These are phyloP conservation scores for Colossoma macropomum DNA, from an alignment of 2,113 vertebrate species.

Conservation along the genomic window DNA sequence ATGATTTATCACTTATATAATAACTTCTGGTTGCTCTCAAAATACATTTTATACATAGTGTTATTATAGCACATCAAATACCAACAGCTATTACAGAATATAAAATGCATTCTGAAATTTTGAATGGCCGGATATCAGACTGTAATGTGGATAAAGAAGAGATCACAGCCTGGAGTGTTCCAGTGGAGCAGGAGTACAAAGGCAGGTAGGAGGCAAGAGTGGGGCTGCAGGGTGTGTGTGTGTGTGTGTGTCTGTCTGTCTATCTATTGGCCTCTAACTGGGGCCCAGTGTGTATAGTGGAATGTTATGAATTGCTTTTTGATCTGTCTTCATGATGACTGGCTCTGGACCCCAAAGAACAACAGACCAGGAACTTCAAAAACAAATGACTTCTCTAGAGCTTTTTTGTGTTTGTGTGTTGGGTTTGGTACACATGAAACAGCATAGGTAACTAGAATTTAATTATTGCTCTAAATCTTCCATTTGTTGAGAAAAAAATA, in stretches of 20 bases:
- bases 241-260: conserved; percentile 21
- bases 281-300: not conserved
- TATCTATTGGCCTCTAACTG: not conserved
- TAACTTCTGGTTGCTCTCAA: too few relatives aligned
- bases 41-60: too few relatives aligned
- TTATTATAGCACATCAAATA: too few relatives aligned
- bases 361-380: conserved; percentile 7
- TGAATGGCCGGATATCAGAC: too few relatives aligned
- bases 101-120: too few relatives aligned
- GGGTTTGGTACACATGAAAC: conserved; percentile 9
- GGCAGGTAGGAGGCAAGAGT: too few relatives aligned
- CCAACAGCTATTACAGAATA: too few relatives aligned
- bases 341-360: not conserved
- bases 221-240: not conserved
- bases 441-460: conserved; percentile 30
- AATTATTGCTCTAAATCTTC: conserved; percentile 34
- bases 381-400: not conserved
- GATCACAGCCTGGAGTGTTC: too few relatives aligned
- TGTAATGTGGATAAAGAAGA: too few relatives aligned
- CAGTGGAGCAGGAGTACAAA: too few relatives aligned
- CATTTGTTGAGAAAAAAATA: conserved; percentile 45
- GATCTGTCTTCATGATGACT: not conserved
- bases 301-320: not conserved
- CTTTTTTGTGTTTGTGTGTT: not conserved
- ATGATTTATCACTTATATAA: too few relatives aligned